These are phyloP conservation scores for Anodontia alba DNA, from an alignment of 2,888 invertebrate species.

Conservation along the genomic window DNA sequence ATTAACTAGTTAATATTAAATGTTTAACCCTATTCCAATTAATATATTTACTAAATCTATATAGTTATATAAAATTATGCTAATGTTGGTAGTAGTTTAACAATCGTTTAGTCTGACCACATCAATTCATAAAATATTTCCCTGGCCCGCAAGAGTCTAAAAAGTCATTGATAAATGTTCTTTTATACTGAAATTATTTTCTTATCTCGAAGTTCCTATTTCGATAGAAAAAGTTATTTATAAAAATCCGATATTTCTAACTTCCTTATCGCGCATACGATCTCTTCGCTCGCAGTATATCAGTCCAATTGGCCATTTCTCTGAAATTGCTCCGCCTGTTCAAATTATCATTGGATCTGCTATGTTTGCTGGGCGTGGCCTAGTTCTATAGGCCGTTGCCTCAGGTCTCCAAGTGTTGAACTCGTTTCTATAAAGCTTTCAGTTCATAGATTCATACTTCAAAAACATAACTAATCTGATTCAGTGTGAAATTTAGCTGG, in stretches of 20 bases:
- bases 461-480: slow-evolving; percentile 17
- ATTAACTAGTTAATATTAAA: too few species aligned
- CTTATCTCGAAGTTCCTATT: neutral
- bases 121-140: neutral
- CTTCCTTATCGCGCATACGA: neutral
- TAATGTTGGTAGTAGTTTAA: too few species aligned
- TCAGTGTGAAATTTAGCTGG: slow-evolving; percentile 14
- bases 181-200: neutral
- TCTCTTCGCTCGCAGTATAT: neutral
- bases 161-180: neutral
- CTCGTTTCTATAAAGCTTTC: neutral
- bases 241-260: slow-evolving; percentile 6
- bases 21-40: too few species aligned
- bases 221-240: neutral
- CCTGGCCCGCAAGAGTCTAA: neutral
- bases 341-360: slow-evolving; percentile 6
- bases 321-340: neutral
- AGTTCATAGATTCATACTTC: neutral
- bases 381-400: slow-evolving; percentile 4
- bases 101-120: neutral
- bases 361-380: neutral
- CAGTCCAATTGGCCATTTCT: neutral
- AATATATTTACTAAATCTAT: too few species aligned
- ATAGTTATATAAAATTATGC: too few species aligned
- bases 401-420: slow-evolving; percentile 2